Base-by-base conservation (phyloP, 2,797 vertebrate species). In the Danionella dracula region DNA sequence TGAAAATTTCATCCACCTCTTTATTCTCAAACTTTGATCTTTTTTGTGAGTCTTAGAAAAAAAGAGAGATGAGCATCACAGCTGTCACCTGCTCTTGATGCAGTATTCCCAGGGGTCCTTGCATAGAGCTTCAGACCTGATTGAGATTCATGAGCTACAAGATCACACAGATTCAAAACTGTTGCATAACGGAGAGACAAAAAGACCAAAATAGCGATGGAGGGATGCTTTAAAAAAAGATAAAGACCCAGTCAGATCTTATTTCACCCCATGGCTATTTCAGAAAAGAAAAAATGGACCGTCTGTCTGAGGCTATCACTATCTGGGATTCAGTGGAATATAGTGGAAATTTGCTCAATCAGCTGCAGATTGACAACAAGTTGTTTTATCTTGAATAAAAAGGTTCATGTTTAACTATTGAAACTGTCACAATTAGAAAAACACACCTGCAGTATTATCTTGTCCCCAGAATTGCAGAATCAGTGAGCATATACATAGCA, bases 1-100 rank as follows among this genome's bases (percentile, higher is more conserved):
- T 76, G 23, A 74, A 76, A 70, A 72, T 76, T 71, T 6, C 1
- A 78, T 68, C 17, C 0, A 4, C 15, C 66, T 58, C 62, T 68
- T 60, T 61, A 72, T 71, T 72, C 58, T 64, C 32, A 27, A 21
- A 7, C 46, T 35, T 56, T 55, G 55, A 56, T 61, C 49, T 17
- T 27, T 41, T 68, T 67, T 58, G 37, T 13, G 65, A 61, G 49
- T 15, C 17, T 67, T 31, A 38, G 54, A 55, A 16, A n/a, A n/a
- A n/a, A 23, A 27, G 53, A 32, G 21, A 62, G 35, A 37, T n/a
- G 5, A 16, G 27, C 19, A 44, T 49, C 12, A 21, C 21, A 50
- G 34, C 48, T 29, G 16, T 53, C 31, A 32, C 27, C 19, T 32
- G 31, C 37, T 61, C 29, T 6, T 19, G n/a, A 17, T 23, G 8